Conservation (phyloP, 2,113 vertebrate species). For the Egretta garzetta region DNA sequence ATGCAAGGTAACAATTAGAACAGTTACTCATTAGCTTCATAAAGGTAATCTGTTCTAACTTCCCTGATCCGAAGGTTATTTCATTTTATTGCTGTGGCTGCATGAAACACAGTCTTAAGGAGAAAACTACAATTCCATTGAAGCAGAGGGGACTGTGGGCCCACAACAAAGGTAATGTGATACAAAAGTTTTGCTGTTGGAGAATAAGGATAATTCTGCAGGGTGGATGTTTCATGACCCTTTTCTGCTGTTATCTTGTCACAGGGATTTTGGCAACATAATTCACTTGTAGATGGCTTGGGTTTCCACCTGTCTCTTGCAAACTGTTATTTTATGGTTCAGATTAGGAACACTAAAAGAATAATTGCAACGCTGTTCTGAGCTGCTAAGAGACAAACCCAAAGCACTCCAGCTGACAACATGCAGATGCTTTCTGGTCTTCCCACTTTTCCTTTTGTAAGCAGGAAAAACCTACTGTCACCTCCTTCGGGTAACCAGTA, state of each 20-base stretch:
- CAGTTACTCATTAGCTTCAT: constrained; percentile 1
- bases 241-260: not conserved
- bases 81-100: not conserved
- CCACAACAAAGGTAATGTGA: not conserved
- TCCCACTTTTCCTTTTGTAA: not conserved
- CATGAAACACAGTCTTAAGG: not conserved
- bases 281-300: not conserved
- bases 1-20: constrained; percentile 20
- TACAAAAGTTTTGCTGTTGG: not conserved
- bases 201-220: not conserved
- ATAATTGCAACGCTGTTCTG: not conserved
- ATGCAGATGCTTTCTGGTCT: not conserved
- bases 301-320: not conserved
- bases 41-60: constrained; percentile 3
- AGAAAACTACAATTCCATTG: not conserved
- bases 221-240: not conserved
- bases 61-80: not conserved
- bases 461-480: not conserved
- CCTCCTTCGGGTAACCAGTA: not conserved
- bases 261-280: not conserved
- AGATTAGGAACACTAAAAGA: not conserved
- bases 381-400: not conserved
- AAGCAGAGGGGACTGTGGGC: not conserved
- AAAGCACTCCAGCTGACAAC: not conserved
- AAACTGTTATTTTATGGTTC: not conserved